Percentiles rank a stretch among this genome's conserved stretches.
These are phyloP conservation scores for Microplitis mediator DNA, from an alignment of 1,140 invertebrate genomes.

Conservation along the genomic window DNA sequence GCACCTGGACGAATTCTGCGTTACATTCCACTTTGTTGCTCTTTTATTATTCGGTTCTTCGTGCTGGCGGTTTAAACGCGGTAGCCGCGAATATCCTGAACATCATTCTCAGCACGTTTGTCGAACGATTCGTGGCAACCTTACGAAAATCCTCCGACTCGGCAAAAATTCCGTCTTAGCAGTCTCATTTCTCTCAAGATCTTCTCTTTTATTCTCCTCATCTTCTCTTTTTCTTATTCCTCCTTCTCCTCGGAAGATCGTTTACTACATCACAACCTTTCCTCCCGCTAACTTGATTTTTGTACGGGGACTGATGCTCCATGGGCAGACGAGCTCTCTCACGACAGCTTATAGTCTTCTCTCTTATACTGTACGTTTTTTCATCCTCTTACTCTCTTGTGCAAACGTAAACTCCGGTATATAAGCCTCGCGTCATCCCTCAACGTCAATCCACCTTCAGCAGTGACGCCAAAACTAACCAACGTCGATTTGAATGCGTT, in stretches of 20 bases:
- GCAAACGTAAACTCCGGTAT: slow-evolving; percentile 22
- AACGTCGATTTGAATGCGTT: slow-evolving; percentile 53
- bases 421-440: slow-evolving; percentile 49
- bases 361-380: slow-evolving; percentile 8
- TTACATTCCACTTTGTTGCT: background rate
- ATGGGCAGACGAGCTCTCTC: background rate
- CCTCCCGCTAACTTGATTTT: slow-evolving; percentile 14
- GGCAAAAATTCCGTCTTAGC: slow-evolving; percentile 32
- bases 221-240: slow-evolving; percentile 6
- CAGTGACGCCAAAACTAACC: slow-evolving; percentile 26
- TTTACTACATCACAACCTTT: slow-evolving; percentile 17
- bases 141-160: slow-evolving; percentile 27
- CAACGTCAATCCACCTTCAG: slow-evolving; percentile 50
- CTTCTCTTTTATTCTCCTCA: slow-evolving; percentile 23
- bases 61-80: background rate
- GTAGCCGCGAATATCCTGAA: slow-evolving; percentile 14
- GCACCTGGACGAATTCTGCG: slow-evolving; percentile 13
- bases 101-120: slow-evolving; percentile 34
- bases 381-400: slow-evolving; percentile 16
- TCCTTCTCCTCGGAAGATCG: background rate
- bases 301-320: background rate
- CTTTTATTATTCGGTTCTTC: background rate
- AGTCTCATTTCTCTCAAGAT: slow-evolving; percentile 32
- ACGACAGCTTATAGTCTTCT: slow-evolving; percentile 1
- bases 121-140: slow-evolving; percentile 32